Conservation (phyloP, 2,113 vertebrate genomes). For the Erinaceus europaeus region DNA sequence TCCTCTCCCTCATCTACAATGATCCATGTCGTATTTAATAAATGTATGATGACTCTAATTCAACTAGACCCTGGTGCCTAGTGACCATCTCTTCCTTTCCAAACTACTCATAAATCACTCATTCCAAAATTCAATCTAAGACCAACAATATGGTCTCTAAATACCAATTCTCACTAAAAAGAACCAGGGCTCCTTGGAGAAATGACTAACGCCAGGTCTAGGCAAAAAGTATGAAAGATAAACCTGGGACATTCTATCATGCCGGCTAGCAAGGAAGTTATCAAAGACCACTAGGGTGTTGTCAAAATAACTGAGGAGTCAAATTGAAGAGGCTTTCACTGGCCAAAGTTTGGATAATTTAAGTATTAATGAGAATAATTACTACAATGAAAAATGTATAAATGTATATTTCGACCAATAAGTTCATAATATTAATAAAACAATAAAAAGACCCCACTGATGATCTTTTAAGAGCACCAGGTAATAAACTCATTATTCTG, state of each 20-base stretch:
- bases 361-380: neutral
- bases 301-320: neutral
- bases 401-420: neutral
- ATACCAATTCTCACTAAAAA: conserved; percentile 28
- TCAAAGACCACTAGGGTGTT: neutral
- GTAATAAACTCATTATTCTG: neutral
- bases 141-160: neutral
- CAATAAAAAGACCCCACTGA: neutral
- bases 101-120: conserved; percentile 25
- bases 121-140: conserved; percentile 18
- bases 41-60: conserved; percentile 40
- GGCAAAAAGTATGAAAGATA: neutral
- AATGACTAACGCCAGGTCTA: neutral
- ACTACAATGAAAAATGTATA: neutral
- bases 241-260: neutral
- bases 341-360: conserved; percentile 1
- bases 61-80: conserved; percentile 12
- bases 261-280: neutral
- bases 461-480: neutral
- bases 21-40: conserved; percentile 35
- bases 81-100: conserved; percentile 21
- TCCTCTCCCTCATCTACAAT: neutral
- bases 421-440: neutral
- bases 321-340: neutral
- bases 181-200: neutral